phyloP scores from a whole-genome alignment of 2,888 invertebrate genomes.

The Andrena bicolor region DNA sequence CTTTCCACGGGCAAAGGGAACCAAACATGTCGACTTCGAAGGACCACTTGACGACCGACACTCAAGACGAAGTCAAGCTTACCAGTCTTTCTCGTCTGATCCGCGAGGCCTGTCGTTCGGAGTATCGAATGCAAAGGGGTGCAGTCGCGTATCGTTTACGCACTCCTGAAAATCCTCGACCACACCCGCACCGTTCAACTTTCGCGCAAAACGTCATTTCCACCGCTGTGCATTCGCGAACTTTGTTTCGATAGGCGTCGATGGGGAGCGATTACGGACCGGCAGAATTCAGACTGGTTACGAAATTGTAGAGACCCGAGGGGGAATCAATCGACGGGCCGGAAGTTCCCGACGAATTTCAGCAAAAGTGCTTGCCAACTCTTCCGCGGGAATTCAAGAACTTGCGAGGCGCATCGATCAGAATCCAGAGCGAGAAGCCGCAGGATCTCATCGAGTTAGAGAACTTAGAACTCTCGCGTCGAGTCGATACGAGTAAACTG shows the following conservation, averaged over 20 bases:
- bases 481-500: neutral
- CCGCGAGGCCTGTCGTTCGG: neutral
- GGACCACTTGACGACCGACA: constrained; percentile 1
- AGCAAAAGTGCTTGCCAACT: constrained; percentile 52
- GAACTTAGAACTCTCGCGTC: constrained; percentile 39
- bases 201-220: neutral
- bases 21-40: constrained; percentile 14
- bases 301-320: constrained; percentile 28
- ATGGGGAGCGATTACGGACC: neutral
- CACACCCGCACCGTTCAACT: neutral
- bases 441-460: constrained; percentile 70
- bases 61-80: constrained; percentile 16
- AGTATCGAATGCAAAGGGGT: constrained; percentile 7
- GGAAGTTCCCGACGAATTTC: constrained; percentile 1
- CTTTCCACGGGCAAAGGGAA: neutral
- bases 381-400: constrained; percentile 69
- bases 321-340: neutral
- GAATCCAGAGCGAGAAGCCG: constrained; percentile 60
- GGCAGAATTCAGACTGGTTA: constrained; percentile 11
- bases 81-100: neutral
- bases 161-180: neutral
- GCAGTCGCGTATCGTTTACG: neutral
- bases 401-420: constrained; percentile 58
- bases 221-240: neutral
- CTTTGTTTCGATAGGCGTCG: neutral